phyloP scores from a whole-genome alignment of 2,888 invertebrate genomes.

The Chrysodeixis includens region DNA sequence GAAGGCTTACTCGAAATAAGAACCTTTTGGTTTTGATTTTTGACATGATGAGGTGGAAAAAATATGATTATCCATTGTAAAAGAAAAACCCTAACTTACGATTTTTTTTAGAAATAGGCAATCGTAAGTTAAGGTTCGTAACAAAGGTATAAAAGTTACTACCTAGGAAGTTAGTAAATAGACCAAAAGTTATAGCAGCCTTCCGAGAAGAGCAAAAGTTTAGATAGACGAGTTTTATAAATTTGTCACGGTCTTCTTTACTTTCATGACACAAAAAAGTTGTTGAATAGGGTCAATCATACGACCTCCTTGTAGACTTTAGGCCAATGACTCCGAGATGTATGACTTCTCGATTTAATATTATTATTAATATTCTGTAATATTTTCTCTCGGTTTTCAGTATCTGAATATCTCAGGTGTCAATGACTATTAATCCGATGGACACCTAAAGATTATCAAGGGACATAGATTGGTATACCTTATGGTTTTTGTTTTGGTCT shows the following conservation, averaged over 20 bases:
- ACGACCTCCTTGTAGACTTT: conserved; percentile 35
- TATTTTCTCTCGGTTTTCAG: conserved; percentile 39
- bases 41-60: no score
- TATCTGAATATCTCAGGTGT: conserved; percentile 22
- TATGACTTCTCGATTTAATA: conserved; percentile 46
- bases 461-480: conserved; percentile 1
- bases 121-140: no score
- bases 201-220: neutral
- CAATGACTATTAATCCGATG: neutral
- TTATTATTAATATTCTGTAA: conserved; percentile 46
- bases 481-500: neutral
- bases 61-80: no score
- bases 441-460: conserved; percentile 38
- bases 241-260: neutral
- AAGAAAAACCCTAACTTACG: no score
- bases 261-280: conserved; percentile 11
- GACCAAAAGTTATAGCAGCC: neutral
- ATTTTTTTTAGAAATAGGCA: no score
- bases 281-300: conserved; percentile 18
- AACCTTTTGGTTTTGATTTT: no score
- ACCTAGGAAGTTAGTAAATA: neutral
- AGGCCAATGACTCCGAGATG: conserved; percentile 46
- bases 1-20: no score
- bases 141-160: neutral
- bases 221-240: neutral